Conservation (phyloP, 2,797 vertebrate genomes). For the Chiroxiphia lanceolata region DNA sequence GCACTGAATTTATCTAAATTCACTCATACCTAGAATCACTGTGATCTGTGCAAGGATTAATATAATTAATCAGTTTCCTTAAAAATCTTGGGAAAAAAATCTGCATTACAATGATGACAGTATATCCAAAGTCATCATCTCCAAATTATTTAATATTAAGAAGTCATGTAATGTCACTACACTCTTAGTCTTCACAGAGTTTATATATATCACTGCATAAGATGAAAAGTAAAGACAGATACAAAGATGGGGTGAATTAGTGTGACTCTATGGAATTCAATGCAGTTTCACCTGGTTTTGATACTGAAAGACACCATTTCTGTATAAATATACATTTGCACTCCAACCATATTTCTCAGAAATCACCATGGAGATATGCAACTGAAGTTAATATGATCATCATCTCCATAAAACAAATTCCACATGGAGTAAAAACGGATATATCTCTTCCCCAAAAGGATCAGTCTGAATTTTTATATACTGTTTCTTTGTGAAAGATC, state of each 20-base stretch:
- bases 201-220: neutral
- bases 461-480: conserved; percentile 2
- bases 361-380: conserved; percentile 33
- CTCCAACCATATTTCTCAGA: conserved; percentile 22
- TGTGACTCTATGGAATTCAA: neutral
- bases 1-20: neutral
- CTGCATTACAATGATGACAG: neutral
- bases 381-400: conserved; percentile 10
- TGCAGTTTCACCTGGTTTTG: conserved; percentile 8
- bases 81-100: neutral
- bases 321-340: conserved; percentile 15
- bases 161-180: neutral
- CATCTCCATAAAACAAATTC: conserved; percentile 31
- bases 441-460: neutral
- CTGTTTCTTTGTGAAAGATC: neutral
- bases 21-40: neutral
- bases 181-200: neutral
- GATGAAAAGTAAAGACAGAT: neutral
- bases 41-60: neutral
- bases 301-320: neutral
- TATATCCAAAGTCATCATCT: neutral
- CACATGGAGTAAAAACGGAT: neutral
- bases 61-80: neutral
- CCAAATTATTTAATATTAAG: neutral
- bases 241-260: neutral